These are phyloP conservation scores for Mobula hypostoma DNA, from an alignment of 2,113 vertebrate species.

Conservation along the genomic window DNA sequence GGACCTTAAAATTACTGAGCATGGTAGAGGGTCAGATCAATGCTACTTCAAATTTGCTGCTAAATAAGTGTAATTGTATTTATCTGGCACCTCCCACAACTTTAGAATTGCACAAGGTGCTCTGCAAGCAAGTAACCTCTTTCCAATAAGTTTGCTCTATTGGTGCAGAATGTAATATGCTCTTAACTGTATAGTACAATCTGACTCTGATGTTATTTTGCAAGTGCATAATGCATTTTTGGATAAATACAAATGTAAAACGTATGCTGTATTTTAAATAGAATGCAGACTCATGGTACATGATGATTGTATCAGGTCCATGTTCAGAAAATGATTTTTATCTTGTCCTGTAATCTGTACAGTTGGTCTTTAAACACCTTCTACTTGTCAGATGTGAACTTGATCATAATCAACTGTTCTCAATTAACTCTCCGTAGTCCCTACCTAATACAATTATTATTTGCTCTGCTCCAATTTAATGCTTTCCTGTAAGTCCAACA, in stretches of 20 bases:
- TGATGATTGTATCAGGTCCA: not conserved
- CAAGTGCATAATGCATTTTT: not conserved
- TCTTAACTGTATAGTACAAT: not conserved
- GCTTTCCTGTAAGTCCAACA: too few relatives aligned
- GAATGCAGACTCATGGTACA: not conserved
- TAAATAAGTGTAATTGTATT: not conserved
- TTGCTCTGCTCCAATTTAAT: too few relatives aligned
- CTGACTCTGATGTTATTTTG: not conserved
- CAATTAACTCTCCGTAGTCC: too few relatives aligned
- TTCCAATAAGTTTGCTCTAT: not conserved
- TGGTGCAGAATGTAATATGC: not conserved
- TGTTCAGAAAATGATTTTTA: not conserved
- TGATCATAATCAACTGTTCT: too few relatives aligned
- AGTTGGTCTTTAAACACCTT: too few relatives aligned
- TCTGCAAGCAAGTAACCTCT: not conserved
- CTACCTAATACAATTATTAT: too few relatives aligned
- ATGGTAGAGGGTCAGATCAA: not conserved
- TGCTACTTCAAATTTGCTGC: not conserved
- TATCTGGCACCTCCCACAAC: not conserved
- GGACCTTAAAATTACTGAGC: not conserved
- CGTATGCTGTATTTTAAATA: not conserved
- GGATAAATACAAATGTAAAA: not conserved
- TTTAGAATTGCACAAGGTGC: not conserved
- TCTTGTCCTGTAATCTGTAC: too few relatives aligned
- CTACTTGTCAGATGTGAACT: too few relatives aligned